Evolutionary conservation across 2,113 vertebrate species (phyloP).

Genomic region (Tringa solitaria): DNA sequence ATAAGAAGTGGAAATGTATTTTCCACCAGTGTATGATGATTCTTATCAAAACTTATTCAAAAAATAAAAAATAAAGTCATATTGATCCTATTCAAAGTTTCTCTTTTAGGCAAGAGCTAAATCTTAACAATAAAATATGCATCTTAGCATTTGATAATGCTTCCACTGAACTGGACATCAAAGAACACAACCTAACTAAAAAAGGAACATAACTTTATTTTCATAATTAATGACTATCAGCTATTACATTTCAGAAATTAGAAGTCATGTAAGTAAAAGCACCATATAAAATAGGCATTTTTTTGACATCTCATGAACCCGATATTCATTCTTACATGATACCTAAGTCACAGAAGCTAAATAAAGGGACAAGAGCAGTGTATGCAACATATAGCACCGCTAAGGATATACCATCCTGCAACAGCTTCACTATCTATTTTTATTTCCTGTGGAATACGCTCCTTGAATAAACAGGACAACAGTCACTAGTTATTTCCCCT

Average conservation of each 20-base stretch:
- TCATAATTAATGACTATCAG: not conserved
- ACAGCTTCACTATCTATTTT: not conserved
- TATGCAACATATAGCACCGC: fast-evolving
- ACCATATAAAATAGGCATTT: not conserved
- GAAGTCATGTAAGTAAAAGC: not conserved
- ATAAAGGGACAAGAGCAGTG: not conserved
- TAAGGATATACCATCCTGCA: not conserved
- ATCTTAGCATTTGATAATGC: not conserved
- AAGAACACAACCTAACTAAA: not conserved
- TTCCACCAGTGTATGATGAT: not conserved
- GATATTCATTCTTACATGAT: not conserved
- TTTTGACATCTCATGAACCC: not conserved
- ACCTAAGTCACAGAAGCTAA: not conserved
- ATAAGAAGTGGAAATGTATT: not conserved
- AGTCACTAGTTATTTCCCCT: not conserved
- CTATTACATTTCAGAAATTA: not conserved
- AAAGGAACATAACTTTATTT: not conserved
- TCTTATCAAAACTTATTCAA: not conserved
- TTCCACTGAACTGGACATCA: not conserved
- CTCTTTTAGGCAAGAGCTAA: not conserved
- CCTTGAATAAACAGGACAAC: not conserved
- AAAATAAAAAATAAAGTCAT: not conserved
- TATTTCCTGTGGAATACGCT: not conserved
- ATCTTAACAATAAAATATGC: not conserved
- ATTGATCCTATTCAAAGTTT: not conserved